Evolutionary conservation across 2,797 vertebrate species (phyloP).

Genomic region (Sebastes matsubarae): DNA sequence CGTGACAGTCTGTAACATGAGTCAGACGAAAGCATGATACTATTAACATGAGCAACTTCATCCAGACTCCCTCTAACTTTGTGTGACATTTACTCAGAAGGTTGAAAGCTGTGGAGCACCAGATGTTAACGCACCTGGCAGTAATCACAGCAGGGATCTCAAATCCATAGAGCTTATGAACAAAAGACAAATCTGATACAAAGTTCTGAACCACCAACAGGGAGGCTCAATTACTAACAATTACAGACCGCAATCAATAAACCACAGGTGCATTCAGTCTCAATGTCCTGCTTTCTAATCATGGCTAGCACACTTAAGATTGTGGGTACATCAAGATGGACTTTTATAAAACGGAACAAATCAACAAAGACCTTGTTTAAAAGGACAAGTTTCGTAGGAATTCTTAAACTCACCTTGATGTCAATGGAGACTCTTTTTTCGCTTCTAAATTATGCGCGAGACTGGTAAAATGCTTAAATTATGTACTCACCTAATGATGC

Average conservation of each 20-base stretch:
- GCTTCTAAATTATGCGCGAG: background rate
- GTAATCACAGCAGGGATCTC: conserved; percentile 44
- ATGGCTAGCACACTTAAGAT: background rate
- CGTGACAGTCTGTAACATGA: conserved; percentile 38
- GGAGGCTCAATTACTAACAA: background rate
- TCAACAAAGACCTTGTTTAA: background rate
- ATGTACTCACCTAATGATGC: background rate
- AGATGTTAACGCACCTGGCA: conserved; percentile 79
- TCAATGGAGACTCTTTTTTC: background rate
- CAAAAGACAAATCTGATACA: conserved; percentile 12
- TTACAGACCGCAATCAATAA: conserved; percentile 10
- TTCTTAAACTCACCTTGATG: background rate
- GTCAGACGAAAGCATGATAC: conserved; percentile 63
- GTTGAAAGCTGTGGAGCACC: conserved; percentile 42
- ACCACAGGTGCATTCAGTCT: background rate
- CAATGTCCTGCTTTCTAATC: background rate
- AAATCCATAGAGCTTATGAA: conserved; percentile 6
- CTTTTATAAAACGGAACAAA: background rate
- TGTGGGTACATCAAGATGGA: background rate
- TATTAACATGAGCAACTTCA: conserved; percentile 56
- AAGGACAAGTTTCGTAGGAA: background rate
- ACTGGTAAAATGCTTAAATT: background rate
- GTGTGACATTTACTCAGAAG: conserved; percentile 40
- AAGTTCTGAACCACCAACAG: conserved; percentile 26
- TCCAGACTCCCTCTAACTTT: conserved; percentile 42